Conservation (phyloP, 2,113 vertebrate species). For the Equus przewalskii region DNA sequence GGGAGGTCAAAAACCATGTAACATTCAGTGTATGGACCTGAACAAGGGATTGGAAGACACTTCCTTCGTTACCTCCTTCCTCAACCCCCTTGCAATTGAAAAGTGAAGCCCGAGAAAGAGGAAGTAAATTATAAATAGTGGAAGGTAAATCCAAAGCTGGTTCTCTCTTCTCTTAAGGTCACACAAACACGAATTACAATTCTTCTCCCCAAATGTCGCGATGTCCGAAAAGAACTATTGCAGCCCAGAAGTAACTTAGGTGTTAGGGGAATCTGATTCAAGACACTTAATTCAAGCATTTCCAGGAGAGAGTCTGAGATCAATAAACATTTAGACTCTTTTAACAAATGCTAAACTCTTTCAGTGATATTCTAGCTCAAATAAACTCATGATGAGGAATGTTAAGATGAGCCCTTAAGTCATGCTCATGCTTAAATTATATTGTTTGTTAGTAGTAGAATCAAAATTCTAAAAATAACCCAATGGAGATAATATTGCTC, state of each 20-base stretch:
- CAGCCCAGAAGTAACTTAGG: background rate
- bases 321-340: slow-evolving; percentile 54
- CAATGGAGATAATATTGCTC: background rate
- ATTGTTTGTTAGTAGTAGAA: background rate
- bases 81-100: background rate
- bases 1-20: background rate
- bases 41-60: background rate
- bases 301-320: slow-evolving; percentile 40
- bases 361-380: background rate
- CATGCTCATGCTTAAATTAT: background rate
- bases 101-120: background rate
- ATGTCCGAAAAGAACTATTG: background rate
- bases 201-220: background rate
- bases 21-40: background rate
- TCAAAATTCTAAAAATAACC: background rate
- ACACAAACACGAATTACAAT: background rate
- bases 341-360: background rate
- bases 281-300: slow-evolving; percentile 29
- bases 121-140: background rate
- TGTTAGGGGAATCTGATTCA: background rate
- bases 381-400: background rate
- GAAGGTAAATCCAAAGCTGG: background rate
- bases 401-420: background rate
- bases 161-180: background rate
- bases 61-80: background rate